phyloP scores from a whole-genome alignment of 2,113 vertebrate species.

The Trogon melanurus region DNA sequence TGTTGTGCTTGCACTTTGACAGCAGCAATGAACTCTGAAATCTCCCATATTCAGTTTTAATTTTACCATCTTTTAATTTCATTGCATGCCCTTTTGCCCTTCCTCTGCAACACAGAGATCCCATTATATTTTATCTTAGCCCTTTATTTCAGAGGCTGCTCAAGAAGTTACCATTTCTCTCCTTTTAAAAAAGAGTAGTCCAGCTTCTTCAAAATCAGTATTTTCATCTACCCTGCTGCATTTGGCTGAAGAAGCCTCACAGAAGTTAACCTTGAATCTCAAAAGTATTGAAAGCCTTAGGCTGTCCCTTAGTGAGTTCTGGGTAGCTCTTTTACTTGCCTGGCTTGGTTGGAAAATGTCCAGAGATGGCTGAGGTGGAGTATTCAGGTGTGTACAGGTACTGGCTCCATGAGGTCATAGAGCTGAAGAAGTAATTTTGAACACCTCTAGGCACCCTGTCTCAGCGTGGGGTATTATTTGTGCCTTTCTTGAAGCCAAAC shows the following conservation, averaged over 20 bases:
- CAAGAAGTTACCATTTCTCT: neutral
- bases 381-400: neutral
- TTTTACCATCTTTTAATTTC: neutral
- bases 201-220: neutral
- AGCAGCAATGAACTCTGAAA: neutral
- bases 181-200: neutral
- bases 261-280: neutral
- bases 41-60: neutral
- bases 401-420: neutral
- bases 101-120: neutral
- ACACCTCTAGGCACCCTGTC: no score
- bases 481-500: neutral
- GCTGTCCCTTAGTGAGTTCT: neutral
- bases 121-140: neutral
- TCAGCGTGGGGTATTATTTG: neutral
- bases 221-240: neutral
- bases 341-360: neutral
- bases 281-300: neutral
- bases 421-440: neutral
- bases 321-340: neutral
- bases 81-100: neutral
- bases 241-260: neutral
- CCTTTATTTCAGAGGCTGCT: neutral
- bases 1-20: neutral
- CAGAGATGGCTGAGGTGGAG: neutral